A percentile compares a stretch with the other conserved stretches of the same genome.
Evolutionary conservation across 2,113 vertebrate species (phyloP).

Genomic region (Elephantulus edwardii): DNA sequence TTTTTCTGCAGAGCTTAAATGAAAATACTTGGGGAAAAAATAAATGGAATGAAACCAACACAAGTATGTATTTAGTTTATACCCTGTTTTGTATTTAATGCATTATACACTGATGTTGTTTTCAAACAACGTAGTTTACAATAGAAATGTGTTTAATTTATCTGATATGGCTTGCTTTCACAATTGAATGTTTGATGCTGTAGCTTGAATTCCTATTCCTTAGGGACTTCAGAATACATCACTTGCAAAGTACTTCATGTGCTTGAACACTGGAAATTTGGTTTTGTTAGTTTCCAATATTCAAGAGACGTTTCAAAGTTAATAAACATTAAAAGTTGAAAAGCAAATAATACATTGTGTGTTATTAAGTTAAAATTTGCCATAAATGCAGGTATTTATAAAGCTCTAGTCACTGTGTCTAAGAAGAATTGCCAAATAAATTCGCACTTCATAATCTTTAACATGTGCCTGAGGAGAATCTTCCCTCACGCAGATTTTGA

Average conservation of each 20-base stretch:
- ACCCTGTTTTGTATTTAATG: constrained; percentile 35
- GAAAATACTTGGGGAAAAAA: not conserved
- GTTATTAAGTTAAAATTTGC: not conserved
- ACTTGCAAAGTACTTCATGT: constrained; percentile 37
- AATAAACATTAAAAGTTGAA: not conserved
- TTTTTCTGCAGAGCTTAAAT: not conserved
- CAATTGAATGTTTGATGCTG: constrained; percentile 20
- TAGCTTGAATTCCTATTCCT: constrained; percentile 35
- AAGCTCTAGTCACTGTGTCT: not conserved
- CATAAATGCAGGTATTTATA: not conserved
- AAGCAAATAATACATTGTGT: not conserved
- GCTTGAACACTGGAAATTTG: constrained; percentile 21
- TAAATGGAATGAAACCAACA: not conserved
- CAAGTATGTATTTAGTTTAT: not conserved
- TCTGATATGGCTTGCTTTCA: not conserved
- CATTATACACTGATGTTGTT: not conserved
- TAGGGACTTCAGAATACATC: constrained; percentile 8
- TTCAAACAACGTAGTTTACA: constrained; percentile 17
- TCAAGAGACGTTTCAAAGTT: constrained; percentile 26
- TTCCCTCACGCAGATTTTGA: not conserved
- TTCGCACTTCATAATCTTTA: not conserved
- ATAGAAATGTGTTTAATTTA: constrained; percentile 3
- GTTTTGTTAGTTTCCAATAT: constrained; percentile 33
- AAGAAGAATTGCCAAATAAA: not conserved
- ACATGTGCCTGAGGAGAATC: not conserved